Conservation (phyloP, 2,113 vertebrate genomes). For the Phodopus roborovskii region DNA sequence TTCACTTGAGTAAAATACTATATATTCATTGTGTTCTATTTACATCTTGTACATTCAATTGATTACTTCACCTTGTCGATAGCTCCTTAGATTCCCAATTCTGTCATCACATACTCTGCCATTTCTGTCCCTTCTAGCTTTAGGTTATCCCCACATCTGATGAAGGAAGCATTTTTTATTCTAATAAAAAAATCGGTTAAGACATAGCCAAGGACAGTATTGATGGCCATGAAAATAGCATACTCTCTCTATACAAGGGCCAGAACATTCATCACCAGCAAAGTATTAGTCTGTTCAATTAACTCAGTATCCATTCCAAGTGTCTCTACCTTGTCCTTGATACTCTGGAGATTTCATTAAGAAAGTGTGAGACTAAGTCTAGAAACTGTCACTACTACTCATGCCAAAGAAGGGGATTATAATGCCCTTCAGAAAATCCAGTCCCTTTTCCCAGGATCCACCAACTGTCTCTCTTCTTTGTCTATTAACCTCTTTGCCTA, state of each 20-base stretch:
- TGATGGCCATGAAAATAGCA: constrained; percentile 30
- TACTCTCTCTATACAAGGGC: not conserved
- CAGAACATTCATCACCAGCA: constrained; percentile 47
- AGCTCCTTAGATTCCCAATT: constrained; percentile 62
- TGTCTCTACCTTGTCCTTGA: not conserved
- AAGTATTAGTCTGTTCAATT: constrained; percentile 40
- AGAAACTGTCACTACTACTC: constrained; percentile 9
- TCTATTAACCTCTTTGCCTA: constrained; percentile 6
- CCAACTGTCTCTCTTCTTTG: not conserved
- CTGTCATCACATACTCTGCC: constrained; percentile 44
- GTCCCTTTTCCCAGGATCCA: not conserved
- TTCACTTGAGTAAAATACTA: not conserved
- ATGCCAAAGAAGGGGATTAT: not conserved
- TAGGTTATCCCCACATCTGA: constrained; percentile 56
- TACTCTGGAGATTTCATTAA: constrained; percentile 36
- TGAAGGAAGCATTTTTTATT: constrained; percentile 34
- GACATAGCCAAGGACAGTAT: constrained; percentile 52
- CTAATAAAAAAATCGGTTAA: not conserved
- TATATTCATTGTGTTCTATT: constrained; percentile 14
- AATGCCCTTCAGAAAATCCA: not conserved
- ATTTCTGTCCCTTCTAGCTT: constrained; percentile 59
- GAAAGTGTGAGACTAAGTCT: not conserved
- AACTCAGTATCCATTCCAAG: constrained; percentile 20
- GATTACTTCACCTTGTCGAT: constrained; percentile 59
- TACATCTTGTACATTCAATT: constrained; percentile 35